Base-by-base conservation (phyloP, 2,888 invertebrate species). In the Drosophila borealis region DNA sequence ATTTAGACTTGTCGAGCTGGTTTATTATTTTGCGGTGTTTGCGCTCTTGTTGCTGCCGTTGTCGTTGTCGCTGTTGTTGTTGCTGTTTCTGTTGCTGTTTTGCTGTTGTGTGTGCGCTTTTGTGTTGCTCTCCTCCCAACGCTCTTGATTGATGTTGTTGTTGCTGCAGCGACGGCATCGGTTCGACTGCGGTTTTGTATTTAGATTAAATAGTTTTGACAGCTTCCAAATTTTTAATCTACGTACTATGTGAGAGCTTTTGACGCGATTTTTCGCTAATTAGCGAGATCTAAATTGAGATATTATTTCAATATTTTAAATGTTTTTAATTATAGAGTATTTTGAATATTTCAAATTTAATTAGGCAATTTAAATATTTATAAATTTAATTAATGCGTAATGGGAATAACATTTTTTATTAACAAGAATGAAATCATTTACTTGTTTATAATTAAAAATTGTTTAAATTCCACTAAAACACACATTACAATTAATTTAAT, bases 11-110 rank as follows among this genome's bases (percentile, higher is more conserved):
- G 89, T 85, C 85, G 85, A 85, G 85, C 85, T 84, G 85, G 85
- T 85, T 85, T 85, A 88, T 85, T 85, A 89, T 85, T 85, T 84
- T 84, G 89, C 86, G 84, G 84, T 85, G 87, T 89, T 88, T 88
- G 89, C 89, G 87, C 87, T 84, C 84, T 87, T 84, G 75, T 88
- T 83, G 80, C 65, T 71, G 81, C 59, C 67, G 61, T 67, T 70
- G 69, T 65, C 76, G 70, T 50, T 59, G 46, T 25, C 53, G 62
- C 45, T 56, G 60, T 67, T 11, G 42, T 41, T 55, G 41, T 57
- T 42, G 54, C 29, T 53, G 63, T 17, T 59, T 62, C 33, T 65
- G 46, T 57, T 68, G 70, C 50, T 64, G 68, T 61, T 61, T 60
- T 72, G 62, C 51, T 70, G 73, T 49, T 67, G 49, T 78, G 69